Base-by-base conservation (phyloP, 2,797 vertebrate species). In the Pipistrellus nathusii region DNA sequence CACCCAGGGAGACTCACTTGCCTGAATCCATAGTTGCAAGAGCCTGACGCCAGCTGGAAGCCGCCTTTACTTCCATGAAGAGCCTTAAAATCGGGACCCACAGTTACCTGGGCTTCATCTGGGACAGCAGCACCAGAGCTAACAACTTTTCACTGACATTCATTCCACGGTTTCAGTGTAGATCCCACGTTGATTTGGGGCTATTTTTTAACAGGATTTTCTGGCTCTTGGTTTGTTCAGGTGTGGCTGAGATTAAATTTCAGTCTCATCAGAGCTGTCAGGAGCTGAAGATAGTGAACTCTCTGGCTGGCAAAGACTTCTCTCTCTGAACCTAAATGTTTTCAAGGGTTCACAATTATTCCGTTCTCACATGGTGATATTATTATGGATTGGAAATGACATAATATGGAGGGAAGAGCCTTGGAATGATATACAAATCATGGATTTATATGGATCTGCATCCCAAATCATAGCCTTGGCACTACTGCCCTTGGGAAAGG, bases 151-250 rank as follows among this genome's bases (percentile, higher is more conserved):
- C 23, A 68, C 48, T 25, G 75, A 84, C 8, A 69, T 71, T 90
- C 71, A 32, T 55, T 8, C 5, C 8, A n/a, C 17, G 32, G 13
- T 82, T 90, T 93, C 57, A 78, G 75, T 78, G 72, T 44, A 86
- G 51, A 46, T 14, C 17, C 88, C 73, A 88, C 41, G 1, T 25
- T 80, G n/a, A 12, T 55, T 68, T 81, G 30, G 38, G n/a, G 11
- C 84, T 92, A 1, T 51, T 41, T 75, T 69, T 82, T 80, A 81
- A 15, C 11, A 8, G 90, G 72, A 81, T 76, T 83, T 88, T 82
- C 88, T 75, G 83, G 18, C 85, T 68, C 53, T 94, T 62, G 69
- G 64, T 90, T 77, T 88, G 51, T 55, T 17, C 44, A 83, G 17
- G 38, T 38, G 23, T 77, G 69, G 12, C 69, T 88, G 62, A 94